Percentiles rank a stretch among this genome's conserved stretches.
Evolutionary conservation across 2,113 vertebrate species (phyloP).

Genomic region (Pseudorhombus dupliciocellatus): DNA sequence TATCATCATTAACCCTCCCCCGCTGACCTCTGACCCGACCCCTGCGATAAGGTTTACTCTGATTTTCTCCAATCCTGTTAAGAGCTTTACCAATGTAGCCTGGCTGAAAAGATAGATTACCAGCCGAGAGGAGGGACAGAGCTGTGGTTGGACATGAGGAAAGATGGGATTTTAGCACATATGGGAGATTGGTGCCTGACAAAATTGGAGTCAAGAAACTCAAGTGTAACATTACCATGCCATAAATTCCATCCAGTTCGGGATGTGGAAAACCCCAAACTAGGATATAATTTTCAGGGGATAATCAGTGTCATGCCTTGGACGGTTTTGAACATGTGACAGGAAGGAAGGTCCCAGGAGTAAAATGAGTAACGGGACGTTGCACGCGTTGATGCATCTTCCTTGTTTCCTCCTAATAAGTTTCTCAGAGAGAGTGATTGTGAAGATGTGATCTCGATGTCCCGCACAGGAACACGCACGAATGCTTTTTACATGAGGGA

Average conservation of each 20-base stretch:
- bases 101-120: slow-evolving; percentile 53
- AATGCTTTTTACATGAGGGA: background rate
- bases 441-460: slow-evolving; percentile 21
- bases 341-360: background rate
- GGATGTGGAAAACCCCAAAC: no score
- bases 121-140: background rate
- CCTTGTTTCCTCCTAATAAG: slow-evolving; percentile 46
- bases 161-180: background rate
- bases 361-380: slow-evolving; percentile 32
- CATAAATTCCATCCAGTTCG: no score
- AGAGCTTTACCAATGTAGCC: slow-evolving; percentile 61
- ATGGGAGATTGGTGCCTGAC: background rate
- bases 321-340: slow-evolving; percentile 26
- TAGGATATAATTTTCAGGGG: slow-evolving; percentile 5
- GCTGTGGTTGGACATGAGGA: background rate
- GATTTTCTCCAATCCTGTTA: slow-evolving; percentile 68
- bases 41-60: slow-evolving; percentile 38
- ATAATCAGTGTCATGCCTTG: slow-evolving; percentile 44
- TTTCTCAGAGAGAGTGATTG: slow-evolving; percentile 16
- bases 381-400: slow-evolving; percentile 12
- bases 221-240: background rate
- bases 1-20: slow-evolving; percentile 31
- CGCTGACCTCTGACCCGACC: slow-evolving; percentile 53
- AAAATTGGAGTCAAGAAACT: slow-evolving; percentile 1
- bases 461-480: slow-evolving; percentile 6